phyloP scores from a whole-genome alignment of 2,113 vertebrate species.

The Poeciliopsis occidentalis region DNA sequence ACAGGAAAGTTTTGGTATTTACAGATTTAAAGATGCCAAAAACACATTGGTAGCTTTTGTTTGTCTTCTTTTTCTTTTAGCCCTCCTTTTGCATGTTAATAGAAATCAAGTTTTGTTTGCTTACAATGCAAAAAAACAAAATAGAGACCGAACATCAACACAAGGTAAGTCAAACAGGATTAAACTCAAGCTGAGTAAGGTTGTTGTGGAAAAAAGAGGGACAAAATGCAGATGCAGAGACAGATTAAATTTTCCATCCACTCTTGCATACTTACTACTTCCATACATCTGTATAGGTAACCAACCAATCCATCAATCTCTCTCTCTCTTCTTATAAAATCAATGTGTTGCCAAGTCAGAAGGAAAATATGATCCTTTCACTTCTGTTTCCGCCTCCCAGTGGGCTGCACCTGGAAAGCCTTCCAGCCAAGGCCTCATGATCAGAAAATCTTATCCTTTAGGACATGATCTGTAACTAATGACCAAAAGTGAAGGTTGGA shows the following conservation, averaged over 20 bases:
- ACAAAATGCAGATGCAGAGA: not conserved
- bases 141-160: conserved; percentile 23
- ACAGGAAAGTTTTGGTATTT: conserved; percentile 34
- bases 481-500: too few species aligned
- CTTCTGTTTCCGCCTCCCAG: not conserved
- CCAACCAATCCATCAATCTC: not conserved
- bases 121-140: not conserved
- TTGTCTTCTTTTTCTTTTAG: conserved; percentile 41
- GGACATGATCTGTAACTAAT: too few species aligned
- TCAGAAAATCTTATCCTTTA: not conserved
- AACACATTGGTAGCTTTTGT: conserved; percentile 29
- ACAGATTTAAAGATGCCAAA: conserved; percentile 52
- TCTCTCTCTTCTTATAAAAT: not conserved
- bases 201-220: not conserved
- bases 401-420: not conserved
- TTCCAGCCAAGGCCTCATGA: not conserved
- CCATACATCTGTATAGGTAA: not conserved
- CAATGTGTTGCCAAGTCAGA: not conserved
- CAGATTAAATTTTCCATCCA: not conserved
- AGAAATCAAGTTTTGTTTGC: conserved; percentile 48
- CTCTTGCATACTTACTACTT: not conserved
- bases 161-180: not conserved
- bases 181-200: not conserved
- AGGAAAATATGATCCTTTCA: not conserved
- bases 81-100: conserved; percentile 45